Percentiles rank a stretch among this genome's conserved stretches.
Conservation (phyloP, 2,113 vertebrate species). For the Xenopus borealis region DNA sequence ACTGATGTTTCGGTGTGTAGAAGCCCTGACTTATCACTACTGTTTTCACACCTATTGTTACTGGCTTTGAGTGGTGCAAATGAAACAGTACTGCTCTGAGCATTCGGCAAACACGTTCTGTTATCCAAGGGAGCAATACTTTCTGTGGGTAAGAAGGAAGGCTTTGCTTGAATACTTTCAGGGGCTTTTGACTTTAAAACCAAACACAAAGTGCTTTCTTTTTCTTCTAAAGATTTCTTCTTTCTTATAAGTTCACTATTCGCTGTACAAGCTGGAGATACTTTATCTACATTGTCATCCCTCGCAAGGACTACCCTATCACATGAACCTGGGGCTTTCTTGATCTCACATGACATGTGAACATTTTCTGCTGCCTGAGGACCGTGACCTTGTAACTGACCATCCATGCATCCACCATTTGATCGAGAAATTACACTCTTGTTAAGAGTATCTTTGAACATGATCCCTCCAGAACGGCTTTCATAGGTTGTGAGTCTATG, state of each 20-base stretch:
- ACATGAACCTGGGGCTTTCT: conserved; percentile 60
- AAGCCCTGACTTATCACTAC: conserved; percentile 74
- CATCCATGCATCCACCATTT: conserved; percentile 65
- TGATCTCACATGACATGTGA: conserved; percentile 64
- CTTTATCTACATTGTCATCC: conserved; percentile 61
- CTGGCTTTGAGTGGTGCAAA: conserved; percentile 76
- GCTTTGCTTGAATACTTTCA: conserved; percentile 75
- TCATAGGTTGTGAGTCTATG: conserved; percentile 58
- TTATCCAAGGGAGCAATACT: conserved; percentile 62
- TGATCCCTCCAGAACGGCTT: conserved; percentile 59
- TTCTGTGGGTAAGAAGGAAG: conserved; percentile 77
- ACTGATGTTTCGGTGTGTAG: conserved; percentile 72
- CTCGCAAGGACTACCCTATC: conserved; percentile 58
- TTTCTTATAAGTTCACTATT: conserved; percentile 86
- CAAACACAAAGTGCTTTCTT: conserved; percentile 74
- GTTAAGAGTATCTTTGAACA: conserved; percentile 82
- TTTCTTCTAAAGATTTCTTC: conserved; percentile 83
- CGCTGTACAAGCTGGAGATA: conserved; percentile 69
- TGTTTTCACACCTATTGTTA: conserved; percentile 69
- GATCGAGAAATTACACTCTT: conserved; percentile 75
- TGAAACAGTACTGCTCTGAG: conserved; percentile 61
- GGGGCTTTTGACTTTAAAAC: conserved; percentile 73
- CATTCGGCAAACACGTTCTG: conserved; percentile 58
- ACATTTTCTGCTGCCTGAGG: conserved; percentile 54
- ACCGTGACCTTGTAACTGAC: conserved; percentile 31